These are phyloP conservation scores for Clupea harengus DNA, from an alignment of 2,113 vertebrate species.

Conservation along the genomic window DNA sequence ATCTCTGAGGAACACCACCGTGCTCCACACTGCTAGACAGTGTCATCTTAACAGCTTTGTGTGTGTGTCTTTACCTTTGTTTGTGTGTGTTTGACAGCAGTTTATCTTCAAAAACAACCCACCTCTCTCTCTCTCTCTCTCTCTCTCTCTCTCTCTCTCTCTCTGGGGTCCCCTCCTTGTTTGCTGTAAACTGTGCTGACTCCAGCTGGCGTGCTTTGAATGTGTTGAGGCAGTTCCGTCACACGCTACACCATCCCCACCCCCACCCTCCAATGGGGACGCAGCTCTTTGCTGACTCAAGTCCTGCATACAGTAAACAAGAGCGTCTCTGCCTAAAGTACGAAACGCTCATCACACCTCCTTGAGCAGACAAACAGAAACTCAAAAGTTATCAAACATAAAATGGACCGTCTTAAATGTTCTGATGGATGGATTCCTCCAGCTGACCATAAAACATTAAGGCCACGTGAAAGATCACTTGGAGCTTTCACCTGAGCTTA, in stretches of 20 bases:
- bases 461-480: background rate
- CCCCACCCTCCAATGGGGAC: background rate
- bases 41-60: constrained; percentile 37
- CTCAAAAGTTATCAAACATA: background rate
- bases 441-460: background rate
- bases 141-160: constrained; percentile 20
- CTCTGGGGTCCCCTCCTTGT: background rate
- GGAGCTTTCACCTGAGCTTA: background rate
- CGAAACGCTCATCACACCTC: background rate
- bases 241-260: background rate
- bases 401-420: background rate
- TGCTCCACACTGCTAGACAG: constrained; percentile 31
- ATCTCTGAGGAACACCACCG: constrained; percentile 19
- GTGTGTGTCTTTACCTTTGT: constrained; percentile 15
- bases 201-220: constrained; percentile 3
- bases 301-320: background rate
- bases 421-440: background rate
- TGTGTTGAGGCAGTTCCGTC: background rate
- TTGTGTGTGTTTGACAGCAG: constrained; percentile 27
- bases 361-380: background rate
- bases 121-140: background rate
- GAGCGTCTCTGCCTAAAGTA: background rate
- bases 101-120: constrained; percentile 10
- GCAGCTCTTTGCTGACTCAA: background rate
- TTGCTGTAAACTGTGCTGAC: constrained; percentile 8